Conservation (phyloP, 30 jellyfish, hydroid and myxozoan genomes). For the Turritopsis dohrnii region DNA sequence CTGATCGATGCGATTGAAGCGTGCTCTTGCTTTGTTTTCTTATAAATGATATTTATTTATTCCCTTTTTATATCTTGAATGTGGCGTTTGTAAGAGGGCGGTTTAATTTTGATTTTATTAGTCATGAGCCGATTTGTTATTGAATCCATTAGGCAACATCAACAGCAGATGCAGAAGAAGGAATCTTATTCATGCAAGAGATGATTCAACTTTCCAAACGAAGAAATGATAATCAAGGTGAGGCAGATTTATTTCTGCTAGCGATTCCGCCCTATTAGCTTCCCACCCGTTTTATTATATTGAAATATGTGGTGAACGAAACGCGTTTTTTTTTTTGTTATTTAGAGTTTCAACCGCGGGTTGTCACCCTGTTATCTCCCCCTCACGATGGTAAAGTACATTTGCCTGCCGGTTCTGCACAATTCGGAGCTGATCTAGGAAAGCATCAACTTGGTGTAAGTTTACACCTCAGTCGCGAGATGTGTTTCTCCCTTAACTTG, state of each 20-base stretch:
- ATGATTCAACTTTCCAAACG: slow-evolving; percentile 86
- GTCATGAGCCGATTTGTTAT: background rate
- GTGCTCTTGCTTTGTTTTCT: no score
- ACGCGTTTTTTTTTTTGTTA: background rate
- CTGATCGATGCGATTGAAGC: no score
- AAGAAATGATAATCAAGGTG: slow-evolving; percentile 51
- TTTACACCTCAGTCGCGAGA: no score
- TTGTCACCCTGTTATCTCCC: slow-evolving; percentile 63
- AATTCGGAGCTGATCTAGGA: slow-evolving; percentile 81
- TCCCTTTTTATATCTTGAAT: no score
- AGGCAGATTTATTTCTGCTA: no score
- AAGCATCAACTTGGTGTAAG: slow-evolving; percentile 58
- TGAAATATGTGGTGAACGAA: background rate
- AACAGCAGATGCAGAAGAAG: slow-evolving; percentile 84
- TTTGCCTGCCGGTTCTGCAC: slow-evolving; percentile 92
- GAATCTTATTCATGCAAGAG: slow-evolving; percentile 91
- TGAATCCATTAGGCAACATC: slow-evolving; percentile 59
- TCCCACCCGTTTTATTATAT: background rate
- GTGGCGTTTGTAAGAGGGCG: no score
- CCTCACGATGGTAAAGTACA: slow-evolving; percentile 59
- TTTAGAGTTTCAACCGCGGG: slow-evolving; percentile 55
- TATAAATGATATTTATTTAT: no score
- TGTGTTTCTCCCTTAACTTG: no score
- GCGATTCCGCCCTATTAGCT: no score
- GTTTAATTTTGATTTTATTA: no score